These are phyloP conservation scores for Minunthozetes semirufus DNA, from an alignment of 2,888 invertebrate genomes.

Conservation along the genomic window DNA sequence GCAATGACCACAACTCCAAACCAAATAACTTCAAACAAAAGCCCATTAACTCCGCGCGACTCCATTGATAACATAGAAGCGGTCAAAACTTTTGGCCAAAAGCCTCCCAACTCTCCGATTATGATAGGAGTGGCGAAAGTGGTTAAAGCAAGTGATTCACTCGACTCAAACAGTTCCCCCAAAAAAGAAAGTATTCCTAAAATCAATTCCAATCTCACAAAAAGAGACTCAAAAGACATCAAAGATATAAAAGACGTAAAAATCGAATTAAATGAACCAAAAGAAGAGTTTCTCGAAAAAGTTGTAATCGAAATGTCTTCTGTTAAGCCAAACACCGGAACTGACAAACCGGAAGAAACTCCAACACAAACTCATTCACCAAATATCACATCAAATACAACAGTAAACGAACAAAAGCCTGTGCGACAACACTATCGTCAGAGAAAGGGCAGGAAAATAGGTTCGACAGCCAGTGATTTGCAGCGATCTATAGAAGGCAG, in stretches of 20 bases:
- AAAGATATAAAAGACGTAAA: background rate
- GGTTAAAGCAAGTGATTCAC: slow-evolving; percentile 5
- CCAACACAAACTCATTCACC: background rate
- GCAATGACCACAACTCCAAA: slow-evolving; percentile 13
- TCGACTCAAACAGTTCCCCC: background rate
- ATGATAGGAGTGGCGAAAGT: slow-evolving; percentile 23
- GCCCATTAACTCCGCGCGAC: background rate
- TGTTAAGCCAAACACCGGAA: background rate
- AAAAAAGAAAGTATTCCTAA: background rate
- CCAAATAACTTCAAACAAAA: slow-evolving; percentile 5
- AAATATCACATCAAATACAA: background rate
- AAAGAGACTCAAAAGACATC: background rate
- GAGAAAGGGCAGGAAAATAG: slow-evolving; percentile 42
- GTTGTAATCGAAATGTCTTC: background rate
- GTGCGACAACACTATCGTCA: slow-evolving; percentile 42
- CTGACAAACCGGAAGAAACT: slow-evolving; percentile 18
- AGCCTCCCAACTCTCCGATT: slow-evolving; percentile 7
- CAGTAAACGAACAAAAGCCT: slow-evolving; percentile 30
- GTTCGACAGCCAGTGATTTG: slow-evolving; percentile 39
- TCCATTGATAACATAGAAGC: background rate
- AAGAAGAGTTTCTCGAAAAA: background rate
- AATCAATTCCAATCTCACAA: background rate
- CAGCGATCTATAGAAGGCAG: slow-evolving; percentile 40
- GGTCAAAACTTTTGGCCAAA: background rate
- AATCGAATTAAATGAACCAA: background rate